Percentiles rank a stretch among this genome's conserved stretches.
These are phyloP conservation scores for Characodon lateralis DNA, from an alignment of 2,797 vertebrate genomes.

Conservation along the genomic window DNA sequence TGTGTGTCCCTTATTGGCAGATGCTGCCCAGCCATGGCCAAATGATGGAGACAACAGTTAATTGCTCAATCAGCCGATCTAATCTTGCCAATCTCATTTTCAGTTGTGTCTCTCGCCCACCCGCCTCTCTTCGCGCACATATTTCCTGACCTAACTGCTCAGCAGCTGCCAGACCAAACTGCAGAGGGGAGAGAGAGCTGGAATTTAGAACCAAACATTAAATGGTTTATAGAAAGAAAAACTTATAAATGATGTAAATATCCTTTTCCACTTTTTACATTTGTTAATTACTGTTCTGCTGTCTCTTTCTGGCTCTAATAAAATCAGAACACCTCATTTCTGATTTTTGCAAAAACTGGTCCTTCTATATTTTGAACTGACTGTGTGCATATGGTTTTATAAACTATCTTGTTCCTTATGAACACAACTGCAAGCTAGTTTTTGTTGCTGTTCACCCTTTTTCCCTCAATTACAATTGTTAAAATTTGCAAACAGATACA, in stretches of 20 bases:
- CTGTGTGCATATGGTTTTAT: neutral
- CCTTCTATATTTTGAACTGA: neutral
- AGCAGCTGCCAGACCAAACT: constrained; percentile 64
- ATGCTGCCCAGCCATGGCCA: constrained; percentile 63
- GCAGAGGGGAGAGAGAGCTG: constrained; percentile 1
- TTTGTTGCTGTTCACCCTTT: neutral
- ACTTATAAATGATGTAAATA: neutral
- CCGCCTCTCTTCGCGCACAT: constrained; percentile 5
- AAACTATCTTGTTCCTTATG: neutral
- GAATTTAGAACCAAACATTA: neutral
- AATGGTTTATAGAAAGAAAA: neutral
- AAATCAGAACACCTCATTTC: neutral
- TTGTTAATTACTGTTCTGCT: too few relatives aligned
- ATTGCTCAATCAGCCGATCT: constrained; percentile 79
- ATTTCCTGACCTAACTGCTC: constrained; percentile 61
- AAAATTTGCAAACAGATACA: neutral
- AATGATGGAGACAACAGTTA: constrained; percentile 74
- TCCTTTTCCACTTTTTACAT: too few relatives aligned
- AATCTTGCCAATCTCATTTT: constrained; percentile 76
- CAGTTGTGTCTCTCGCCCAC: constrained; percentile 43
- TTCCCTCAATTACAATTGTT: neutral
- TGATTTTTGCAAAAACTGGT: neutral
- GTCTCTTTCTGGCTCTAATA: neutral
- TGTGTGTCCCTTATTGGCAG: constrained; percentile 65
- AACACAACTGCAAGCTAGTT: neutral